Base-by-base conservation (phyloP, 2,113 vertebrate genomes). In the Otocyon megalotis region DNA sequence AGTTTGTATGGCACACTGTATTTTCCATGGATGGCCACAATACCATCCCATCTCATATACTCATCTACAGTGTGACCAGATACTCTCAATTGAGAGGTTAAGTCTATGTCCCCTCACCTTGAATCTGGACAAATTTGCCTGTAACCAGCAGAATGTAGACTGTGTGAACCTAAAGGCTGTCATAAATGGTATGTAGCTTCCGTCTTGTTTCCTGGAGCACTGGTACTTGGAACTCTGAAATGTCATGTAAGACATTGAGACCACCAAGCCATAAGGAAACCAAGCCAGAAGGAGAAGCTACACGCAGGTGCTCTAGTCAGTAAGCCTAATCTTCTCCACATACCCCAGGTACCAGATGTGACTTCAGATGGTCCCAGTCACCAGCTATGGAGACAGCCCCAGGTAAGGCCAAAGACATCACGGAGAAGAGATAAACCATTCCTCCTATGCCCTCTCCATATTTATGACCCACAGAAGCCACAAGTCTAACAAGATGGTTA, bases 161-260 rank as follows among this genome's bases (percentile, higher is more conserved):
- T 28, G 24, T 62, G 28, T 85, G 86, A 93, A 95, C 54, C 88
- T 72, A 84, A 54, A 84, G 83, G 8, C 62, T 84, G n/a, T 35
- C 58, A 62, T 54, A 82, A 81, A 87, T 22, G 58, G 16, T 24
- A 32, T 50, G 28, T 86, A 76, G 32, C 30, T 93, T 85, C 48
- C 13, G 20, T 14, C 30, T 84, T 60, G 48, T 86, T 84, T n/a
- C 28, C 24, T 87, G 48, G 71, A 82, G 48, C 19, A 56, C 43
- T 83, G 54, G 50, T 14, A 54, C 74, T 62, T 86, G 65, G 20
- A 95, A 87, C 67, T 77, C 81, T 84, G 87, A 91, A 81, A 83
- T 48, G 3, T 35, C 82, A 53, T 30, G 8, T 86, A 60, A 90
- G 74, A 93, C 62, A 62, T 50, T 50, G 43, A 88, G 54, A 13